These are phyloP conservation scores for Serranus cabrilla DNA, from an alignment of 2,797 vertebrate genomes.

Conservation along the genomic window DNA sequence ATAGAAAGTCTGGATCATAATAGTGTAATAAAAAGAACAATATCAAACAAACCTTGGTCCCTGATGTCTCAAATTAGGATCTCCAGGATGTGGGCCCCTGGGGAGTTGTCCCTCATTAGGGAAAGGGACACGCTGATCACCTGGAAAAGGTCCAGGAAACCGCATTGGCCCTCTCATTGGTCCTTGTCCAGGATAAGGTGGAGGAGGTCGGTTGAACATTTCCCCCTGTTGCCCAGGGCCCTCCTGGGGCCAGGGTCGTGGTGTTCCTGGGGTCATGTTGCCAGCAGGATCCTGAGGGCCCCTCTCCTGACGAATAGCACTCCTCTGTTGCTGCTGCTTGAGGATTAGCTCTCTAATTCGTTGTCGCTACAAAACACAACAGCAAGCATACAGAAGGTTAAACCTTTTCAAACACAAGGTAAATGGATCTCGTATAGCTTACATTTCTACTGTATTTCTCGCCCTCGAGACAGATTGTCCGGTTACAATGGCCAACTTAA, in stretches of 20 bases:
- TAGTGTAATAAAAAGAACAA: not conserved
- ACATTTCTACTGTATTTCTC: not conserved
- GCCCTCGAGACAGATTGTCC: not conserved
- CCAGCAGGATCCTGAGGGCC: conserved; percentile 85
- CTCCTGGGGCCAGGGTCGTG: conserved; percentile 93
- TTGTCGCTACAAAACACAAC: conserved; percentile 88
- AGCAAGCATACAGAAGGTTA: conserved; percentile 5
- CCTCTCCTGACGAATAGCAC: conserved; percentile 93
- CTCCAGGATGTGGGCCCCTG: conserved; percentile 88
- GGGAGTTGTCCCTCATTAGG: conserved; percentile 89
- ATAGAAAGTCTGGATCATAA: conserved; percentile 1
- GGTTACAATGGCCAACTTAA: not conserved
- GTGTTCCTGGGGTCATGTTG: conserved; percentile 81
- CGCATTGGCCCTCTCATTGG: conserved; percentile 88
- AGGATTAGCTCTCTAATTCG: conserved; percentile 96
- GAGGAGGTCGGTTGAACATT: conserved; percentile 94
- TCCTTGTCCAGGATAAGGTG: conserved; percentile 94
- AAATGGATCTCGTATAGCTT: not conserved
- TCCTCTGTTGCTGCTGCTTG: conserved; percentile 97
- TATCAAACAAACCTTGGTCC: conserved; percentile 90
- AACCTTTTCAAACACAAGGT: conserved; percentile 7
- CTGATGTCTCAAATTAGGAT: conserved; percentile 90
- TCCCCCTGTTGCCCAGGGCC: conserved; percentile 85
- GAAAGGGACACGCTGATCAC: conserved; percentile 89
- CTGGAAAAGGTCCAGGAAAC: conserved; percentile 89